A percentile compares a stretch with the other conserved stretches of the same genome.
phyloP scores from a whole-genome alignment of 2,888 invertebrate genomes.

The Drosophila mettleri region DNA sequence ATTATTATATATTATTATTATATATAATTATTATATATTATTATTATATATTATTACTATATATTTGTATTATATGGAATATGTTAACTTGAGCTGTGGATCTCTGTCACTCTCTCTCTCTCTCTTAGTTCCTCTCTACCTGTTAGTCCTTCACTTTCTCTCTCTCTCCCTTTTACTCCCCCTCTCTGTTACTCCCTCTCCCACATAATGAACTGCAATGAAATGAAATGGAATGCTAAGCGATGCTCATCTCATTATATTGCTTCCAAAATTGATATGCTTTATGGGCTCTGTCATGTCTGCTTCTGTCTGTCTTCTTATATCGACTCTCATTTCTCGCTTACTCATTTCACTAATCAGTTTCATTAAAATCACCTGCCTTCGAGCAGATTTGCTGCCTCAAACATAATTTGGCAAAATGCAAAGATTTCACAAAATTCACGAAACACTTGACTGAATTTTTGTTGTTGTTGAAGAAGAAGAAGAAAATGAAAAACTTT shows the following conservation, averaged over 20 bases:
- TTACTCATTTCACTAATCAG: background rate
- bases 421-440: slow-evolving; percentile 24
- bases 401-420: slow-evolving; percentile 3
- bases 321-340: background rate
- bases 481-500: slow-evolving; percentile 16
- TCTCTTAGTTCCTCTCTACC: no score
- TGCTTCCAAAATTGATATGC: background rate
- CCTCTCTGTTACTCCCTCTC: no score
- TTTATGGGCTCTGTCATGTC: rapidly evolving
- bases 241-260: background rate
- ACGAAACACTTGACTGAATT: slow-evolving; percentile 25
- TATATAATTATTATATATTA: no score
- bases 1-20: no score
- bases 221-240: no score
- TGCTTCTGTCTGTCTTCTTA: background rate
- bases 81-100: no score
- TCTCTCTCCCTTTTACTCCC: no score
- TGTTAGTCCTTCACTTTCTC: no score
- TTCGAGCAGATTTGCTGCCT: background rate
- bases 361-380: background rate
- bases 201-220: no score
- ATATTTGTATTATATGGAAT: no score
- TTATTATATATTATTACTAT: no score
- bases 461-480: slow-evolving; percentile 1
- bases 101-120: no score